Conservation (phyloP, 2,888 invertebrate genomes). For the Hipparchia semele region DNA sequence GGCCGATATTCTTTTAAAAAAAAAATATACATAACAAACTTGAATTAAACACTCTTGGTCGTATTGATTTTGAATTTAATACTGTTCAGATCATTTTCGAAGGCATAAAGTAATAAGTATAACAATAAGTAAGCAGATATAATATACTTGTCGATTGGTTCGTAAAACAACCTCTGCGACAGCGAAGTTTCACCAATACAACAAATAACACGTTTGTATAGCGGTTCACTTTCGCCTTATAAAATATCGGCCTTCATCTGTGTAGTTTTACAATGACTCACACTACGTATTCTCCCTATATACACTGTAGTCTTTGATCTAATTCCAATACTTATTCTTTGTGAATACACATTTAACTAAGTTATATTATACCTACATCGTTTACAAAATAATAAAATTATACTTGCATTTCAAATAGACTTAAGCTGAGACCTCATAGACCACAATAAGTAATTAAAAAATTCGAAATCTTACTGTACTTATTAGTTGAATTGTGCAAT, state of each 20-base stretch:
- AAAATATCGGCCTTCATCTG: constrained; percentile 37
- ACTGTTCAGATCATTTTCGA: neutral
- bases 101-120: neutral
- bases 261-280: constrained; percentile 30
- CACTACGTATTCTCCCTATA: too few relatives aligned
- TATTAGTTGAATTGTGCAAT: too few relatives aligned
- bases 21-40: neutral
- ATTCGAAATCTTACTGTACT: too few relatives aligned
- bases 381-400: neutral
- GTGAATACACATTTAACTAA: neutral
- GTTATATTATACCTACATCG: neutral
- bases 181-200: constrained; percentile 33
- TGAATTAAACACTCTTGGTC: neutral
- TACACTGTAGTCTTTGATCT: too few relatives aligned
- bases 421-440: too few relatives aligned
- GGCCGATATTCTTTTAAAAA: neutral
- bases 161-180: constrained; percentile 30
- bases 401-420: neutral
- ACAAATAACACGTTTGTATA: constrained; percentile 30
- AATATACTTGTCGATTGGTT: constrained; percentile 12
- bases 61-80: neutral
- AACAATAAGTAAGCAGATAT: neutral
- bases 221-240: constrained; percentile 36
- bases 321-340: constrained; percentile 17
- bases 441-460: too few relatives aligned